These are phyloP conservation scores for Spatulosminthurus flaviceps DNA, from an alignment of 2,888 invertebrate species.

Conservation along the genomic window DNA sequence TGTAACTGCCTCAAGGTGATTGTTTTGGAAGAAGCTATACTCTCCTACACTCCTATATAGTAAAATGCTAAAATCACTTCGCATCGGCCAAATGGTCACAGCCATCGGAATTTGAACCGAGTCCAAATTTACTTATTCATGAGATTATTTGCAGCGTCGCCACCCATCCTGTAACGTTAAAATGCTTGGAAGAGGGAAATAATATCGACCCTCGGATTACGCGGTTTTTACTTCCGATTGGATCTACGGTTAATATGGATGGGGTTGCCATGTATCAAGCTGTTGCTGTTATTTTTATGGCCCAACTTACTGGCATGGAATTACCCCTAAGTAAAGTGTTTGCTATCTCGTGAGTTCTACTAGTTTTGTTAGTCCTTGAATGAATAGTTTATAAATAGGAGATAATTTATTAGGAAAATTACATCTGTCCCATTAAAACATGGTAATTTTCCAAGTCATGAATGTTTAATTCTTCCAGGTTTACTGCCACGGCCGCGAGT, in stretches of 20 bases:
- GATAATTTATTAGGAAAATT: no score
- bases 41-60: no score
- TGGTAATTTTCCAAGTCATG: no score
- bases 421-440: no score
- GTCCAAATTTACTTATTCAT: no score
- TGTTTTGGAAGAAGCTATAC: no score
- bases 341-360: constrained; percentile 46
- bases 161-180: constrained; percentile 53
- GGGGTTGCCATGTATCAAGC: constrained; percentile 56
- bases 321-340: constrained; percentile 56
- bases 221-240: constrained; percentile 58
- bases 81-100: no score
- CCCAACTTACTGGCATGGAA: constrained; percentile 51
- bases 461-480: constrained; percentile 66
- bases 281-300: constrained; percentile 57
- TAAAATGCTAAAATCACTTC: no score
- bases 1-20: constrained; percentile 88
- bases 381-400: no score
- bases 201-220: constrained; percentile 53
- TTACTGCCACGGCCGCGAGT: constrained; percentile 71
- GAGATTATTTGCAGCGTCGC: not conserved
- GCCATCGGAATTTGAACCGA: no score
- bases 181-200: constrained; percentile 57
- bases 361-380: no score
- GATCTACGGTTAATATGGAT: constrained; percentile 60